These are phyloP conservation scores for Calycopis cecrops DNA, from an alignment of 1,140 invertebrate species.

Conservation along the genomic window DNA sequence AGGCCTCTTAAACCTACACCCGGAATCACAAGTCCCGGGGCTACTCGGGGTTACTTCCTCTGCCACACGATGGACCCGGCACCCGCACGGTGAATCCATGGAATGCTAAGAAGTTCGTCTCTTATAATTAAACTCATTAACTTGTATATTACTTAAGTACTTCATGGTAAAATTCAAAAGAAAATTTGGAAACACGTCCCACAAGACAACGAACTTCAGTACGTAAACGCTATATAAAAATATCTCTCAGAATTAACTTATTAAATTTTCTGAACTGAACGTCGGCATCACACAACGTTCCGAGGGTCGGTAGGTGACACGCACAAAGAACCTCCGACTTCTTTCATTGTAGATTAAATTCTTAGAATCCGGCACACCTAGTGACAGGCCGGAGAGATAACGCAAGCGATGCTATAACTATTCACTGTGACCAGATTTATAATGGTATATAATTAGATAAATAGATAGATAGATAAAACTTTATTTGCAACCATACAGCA, in stretches of 20 bases:
- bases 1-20: too few relatives aligned
- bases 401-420: constrained; percentile 14
- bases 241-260: neutral
- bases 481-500: too few relatives aligned
- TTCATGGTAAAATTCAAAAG: too few relatives aligned
- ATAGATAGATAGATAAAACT: too few relatives aligned
- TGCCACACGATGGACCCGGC: too few relatives aligned
- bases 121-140: too few relatives aligned
- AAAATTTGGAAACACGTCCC: too few relatives aligned
- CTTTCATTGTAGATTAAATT: constrained; percentile 73
- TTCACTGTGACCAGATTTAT: constrained; percentile 12
- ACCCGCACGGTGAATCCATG: too few relatives aligned
- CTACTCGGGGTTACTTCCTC: too few relatives aligned
- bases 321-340: constrained; percentile 66
- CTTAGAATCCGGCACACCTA: constrained; percentile 57
- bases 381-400: neutral
- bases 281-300: constrained; percentile 35
- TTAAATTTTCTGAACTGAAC: constrained; percentile 27
- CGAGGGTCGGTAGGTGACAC: constrained; percentile 58
- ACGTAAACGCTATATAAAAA: neutral
- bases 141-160: too few relatives aligned
- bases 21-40: too few relatives aligned
- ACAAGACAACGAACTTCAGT: neutral
- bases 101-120: too few relatives aligned
- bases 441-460: neutral